phyloP scores from a whole-genome alignment of 2,113 vertebrate genomes.

The Forbesichthys agassizii region DNA sequence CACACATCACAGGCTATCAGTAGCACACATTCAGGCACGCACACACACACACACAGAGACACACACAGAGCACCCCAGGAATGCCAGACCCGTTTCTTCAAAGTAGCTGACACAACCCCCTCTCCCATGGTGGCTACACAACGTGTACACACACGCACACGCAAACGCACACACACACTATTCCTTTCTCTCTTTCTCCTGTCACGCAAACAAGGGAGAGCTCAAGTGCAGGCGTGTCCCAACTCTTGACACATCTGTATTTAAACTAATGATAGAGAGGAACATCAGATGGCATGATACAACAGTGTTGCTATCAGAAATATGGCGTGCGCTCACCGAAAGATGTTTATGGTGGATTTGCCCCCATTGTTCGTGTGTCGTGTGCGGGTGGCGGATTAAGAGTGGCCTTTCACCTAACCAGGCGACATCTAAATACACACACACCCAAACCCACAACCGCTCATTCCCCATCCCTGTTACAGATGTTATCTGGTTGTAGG shows the following conservation, averaged over 20 bases:
- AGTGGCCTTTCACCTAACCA: neutral
- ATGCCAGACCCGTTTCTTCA: constrained; percentile 43
- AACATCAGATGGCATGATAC: neutral
- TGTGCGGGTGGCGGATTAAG: too few species aligned
- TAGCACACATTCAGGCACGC: constrained; percentile 3
- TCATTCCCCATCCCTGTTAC: neutral
- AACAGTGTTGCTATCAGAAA: neutral
- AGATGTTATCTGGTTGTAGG: neutral
- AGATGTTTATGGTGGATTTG: neutral
- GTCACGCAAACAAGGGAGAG: too few species aligned
- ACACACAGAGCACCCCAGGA: constrained; percentile 34
- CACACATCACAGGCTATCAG: constrained; percentile 28
- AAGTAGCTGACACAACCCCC: constrained; percentile 21
- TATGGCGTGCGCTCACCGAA: neutral
- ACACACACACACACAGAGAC: neutral
- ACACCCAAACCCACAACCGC: neutral
- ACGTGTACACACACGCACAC: neutral
- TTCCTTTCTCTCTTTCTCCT: neutral
- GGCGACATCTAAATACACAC: neutral
- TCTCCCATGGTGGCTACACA: neutral
- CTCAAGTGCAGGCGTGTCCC: neutral
- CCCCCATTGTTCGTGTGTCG: neutral
- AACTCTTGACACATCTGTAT: neutral
- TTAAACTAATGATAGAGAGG: neutral
- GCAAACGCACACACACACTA: neutral